A percentile compares a stretch with the other conserved stretches of the same genome.
Evolutionary conservation across 2,113 vertebrate genomes (phyloP).

Genomic region (Grammatotria lemairii): DNA sequence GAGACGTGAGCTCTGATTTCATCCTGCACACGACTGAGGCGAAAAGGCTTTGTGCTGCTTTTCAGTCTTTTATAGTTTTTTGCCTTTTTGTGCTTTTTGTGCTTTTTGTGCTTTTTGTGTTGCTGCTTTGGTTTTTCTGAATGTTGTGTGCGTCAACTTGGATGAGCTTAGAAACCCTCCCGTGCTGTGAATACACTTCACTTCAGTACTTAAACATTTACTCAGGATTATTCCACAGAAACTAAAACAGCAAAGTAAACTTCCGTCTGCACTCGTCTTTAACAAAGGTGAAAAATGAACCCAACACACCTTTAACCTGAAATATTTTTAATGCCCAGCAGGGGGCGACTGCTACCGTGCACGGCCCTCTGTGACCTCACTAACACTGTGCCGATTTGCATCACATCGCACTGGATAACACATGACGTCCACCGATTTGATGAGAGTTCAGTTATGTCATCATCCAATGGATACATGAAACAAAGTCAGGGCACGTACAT

Average conservation of each 20-base stretch:
- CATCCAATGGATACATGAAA: not conserved
- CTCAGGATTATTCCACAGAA: not conserved
- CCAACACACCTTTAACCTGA: not conserved
- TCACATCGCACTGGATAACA: fast-evolving
- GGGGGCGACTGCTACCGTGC: not conserved
- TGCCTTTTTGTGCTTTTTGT: not conserved
- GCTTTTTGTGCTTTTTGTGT: not conserved
- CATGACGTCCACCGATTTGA: not conserved
- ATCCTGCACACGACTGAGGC: not conserved
- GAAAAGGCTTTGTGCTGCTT: not conserved
- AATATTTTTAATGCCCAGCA: fast-evolving
- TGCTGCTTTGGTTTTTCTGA: not conserved
- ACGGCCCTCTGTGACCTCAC: not conserved
- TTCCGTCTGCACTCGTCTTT: not conserved
- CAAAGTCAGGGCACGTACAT: not conserved
- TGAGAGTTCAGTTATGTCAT: not conserved
- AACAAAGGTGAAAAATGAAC: not conserved
- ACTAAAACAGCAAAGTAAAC: not conserved
- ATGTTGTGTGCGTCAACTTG: not conserved
- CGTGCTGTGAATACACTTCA: not conserved
- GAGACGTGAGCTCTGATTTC: not conserved
- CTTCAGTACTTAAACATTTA: not conserved
- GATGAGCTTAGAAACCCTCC: not conserved
- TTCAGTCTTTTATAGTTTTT: not conserved
- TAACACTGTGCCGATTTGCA: not conserved